phyloP scores from a whole-genome alignment of 2,888 invertebrate genomes.

The Ophion obscuratus region DNA sequence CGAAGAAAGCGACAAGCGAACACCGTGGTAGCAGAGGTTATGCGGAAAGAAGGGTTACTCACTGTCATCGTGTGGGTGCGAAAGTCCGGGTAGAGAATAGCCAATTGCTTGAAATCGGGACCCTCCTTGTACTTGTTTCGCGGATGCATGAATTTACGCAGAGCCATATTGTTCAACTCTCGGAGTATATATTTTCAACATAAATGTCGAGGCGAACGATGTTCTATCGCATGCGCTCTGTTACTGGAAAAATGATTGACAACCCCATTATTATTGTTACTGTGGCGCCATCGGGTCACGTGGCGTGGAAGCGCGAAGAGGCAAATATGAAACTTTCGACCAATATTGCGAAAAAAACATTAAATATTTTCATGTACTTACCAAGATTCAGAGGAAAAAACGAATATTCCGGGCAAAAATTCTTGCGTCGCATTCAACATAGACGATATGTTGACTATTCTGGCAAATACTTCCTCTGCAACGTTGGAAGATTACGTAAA shows the following conservation, averaged over 20 bases:
- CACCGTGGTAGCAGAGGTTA: constrained; percentile 24
- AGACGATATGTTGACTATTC: no score
- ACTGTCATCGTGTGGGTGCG: constrained; percentile 89
- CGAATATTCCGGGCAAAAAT: no score
- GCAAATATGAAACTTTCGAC: not conserved
- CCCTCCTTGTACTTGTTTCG: constrained; percentile 94
- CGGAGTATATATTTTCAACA: not conserved
- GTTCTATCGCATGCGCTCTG: not conserved
- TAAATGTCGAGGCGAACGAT: not conserved
- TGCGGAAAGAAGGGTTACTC: constrained; percentile 74
- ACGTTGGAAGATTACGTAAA: no score
- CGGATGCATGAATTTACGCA: constrained; percentile 94
- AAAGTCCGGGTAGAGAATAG: constrained; percentile 91
- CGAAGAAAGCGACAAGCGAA: not conserved
- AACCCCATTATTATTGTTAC: not conserved
- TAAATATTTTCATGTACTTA: not conserved
- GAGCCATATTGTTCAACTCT: constrained; percentile 85
- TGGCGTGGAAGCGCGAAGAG: not conserved
- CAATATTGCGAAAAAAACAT: not conserved
- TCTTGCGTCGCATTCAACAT: no score
- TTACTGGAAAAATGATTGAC: not conserved
- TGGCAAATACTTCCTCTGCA: no score
- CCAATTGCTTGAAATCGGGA: constrained; percentile 93
- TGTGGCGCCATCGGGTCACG: not conserved
- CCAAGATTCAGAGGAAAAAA: no score